Conservation (phyloP, 2,888 invertebrate species). For the Hyppa rectilinea region DNA sequence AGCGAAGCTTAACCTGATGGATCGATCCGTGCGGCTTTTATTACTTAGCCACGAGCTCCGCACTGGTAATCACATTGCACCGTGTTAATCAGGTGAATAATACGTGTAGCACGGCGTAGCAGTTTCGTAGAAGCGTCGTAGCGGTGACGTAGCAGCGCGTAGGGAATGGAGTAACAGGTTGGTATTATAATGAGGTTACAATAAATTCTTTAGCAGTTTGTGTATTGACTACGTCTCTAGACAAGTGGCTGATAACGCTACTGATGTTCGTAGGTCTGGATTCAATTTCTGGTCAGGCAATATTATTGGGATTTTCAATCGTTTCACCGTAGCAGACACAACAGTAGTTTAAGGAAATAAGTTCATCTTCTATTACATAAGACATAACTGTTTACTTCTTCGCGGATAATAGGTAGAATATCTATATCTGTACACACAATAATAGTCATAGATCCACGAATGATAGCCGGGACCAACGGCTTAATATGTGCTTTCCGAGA, state of each 20-base stretch:
- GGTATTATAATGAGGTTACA: background rate
- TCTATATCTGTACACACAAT: too few species aligned
- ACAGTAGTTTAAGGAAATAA: background rate
- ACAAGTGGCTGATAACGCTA: background rate
- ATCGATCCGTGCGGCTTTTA: too few species aligned
- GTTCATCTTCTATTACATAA: background rate
- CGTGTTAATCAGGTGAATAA: background rate
- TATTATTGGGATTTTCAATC: too few species aligned
- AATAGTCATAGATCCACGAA: too few species aligned
- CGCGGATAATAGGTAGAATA: too few species aligned
- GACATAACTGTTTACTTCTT: background rate
- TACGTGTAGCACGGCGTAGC: background rate
- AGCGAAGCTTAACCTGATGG: too few species aligned
- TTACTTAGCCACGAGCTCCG: too few species aligned
- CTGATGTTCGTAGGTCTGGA: background rate
- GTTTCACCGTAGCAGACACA: background rate
- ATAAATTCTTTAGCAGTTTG: background rate
- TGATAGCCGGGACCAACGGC: too few species aligned
- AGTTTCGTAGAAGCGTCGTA: background rate
- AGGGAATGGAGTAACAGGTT: background rate
- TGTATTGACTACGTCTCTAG: background rate
- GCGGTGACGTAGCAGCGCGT: background rate
- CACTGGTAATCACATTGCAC: background rate
- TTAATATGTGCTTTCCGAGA: too few species aligned
- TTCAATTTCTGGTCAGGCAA: background rate